Evolutionary conservation across 2,888 invertebrate genomes (phyloP).

Genomic region (Nasonovia ribisnigri): DNA sequence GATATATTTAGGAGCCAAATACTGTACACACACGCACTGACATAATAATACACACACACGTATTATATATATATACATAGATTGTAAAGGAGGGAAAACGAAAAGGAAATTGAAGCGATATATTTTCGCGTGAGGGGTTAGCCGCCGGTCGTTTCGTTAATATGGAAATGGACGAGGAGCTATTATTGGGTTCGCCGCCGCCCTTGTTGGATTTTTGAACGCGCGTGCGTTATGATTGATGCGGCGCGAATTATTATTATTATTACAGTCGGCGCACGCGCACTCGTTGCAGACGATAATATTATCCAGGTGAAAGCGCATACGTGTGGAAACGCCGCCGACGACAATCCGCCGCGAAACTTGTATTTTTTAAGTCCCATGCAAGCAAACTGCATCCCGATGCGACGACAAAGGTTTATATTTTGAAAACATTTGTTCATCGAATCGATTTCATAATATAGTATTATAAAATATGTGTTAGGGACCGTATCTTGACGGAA

Average conservation of each 20-base stretch:
- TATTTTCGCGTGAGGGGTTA: constrained; percentile 38
- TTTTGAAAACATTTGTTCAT: not conserved
- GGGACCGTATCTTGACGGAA: too few relatives aligned
- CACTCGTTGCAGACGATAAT: not conserved
- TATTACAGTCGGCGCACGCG: not conserved
- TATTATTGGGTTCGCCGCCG: not conserved
- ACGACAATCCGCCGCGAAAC: not conserved
- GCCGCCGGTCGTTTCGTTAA: constrained; percentile 38
- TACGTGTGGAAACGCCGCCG: not conserved
- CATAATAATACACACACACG: not conserved
- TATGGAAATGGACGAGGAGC: constrained; percentile 45
- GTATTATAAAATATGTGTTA: not conserved
- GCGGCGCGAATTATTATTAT: not conserved
- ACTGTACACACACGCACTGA: not conserved
- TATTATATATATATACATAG: not conserved
- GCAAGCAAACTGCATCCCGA: not conserved
- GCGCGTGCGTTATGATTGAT: constrained; percentile 53
- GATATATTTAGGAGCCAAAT: constrained; percentile 48
- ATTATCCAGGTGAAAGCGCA: not conserved
- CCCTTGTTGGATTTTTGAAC: not conserved
- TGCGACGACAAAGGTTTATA: too few relatives aligned
- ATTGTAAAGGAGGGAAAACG: constrained; percentile 11
- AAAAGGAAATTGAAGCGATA: constrained; percentile 64
- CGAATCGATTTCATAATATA: not conserved
- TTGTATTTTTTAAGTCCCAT: not conserved